Base-by-base conservation (phyloP, 2,888 invertebrate species). In the Oasisia sp. region DNA sequence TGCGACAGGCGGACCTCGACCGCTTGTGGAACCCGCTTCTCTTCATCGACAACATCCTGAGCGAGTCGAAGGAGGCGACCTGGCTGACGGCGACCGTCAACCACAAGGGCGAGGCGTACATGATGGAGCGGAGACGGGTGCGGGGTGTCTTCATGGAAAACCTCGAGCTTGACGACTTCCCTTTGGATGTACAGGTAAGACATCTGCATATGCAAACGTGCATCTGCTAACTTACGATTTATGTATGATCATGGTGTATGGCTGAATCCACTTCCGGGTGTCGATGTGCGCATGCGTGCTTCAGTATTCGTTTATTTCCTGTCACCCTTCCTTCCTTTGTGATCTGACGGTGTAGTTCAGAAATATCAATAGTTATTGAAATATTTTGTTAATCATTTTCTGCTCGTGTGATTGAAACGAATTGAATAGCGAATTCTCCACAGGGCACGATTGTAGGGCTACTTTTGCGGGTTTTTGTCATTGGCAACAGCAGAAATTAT, bases 131-230 rank as follows among this genome's bases (percentile, higher is more conserved):
- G 92, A 91, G 94, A 38, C 91, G 94, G 32, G 93, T 94, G 9
- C 89, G 94, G 19, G 94, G 94, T 32, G 93, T 94, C 74, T 94
- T 94, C 93, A 93, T 94, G 93, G 94, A 94, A 91, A 94, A 95
- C 93, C 93, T 94, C 19, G 94, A 94, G 93, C 93, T 96, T 12
- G 94, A 95, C 92, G 95, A 96, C 92, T 96, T 96, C 94, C 96
- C 96, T 89, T 95, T 96, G 93, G 96, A 96, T 94, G 95, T 96
- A 14, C 96, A 96, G 95, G 96, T 90, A 90, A 44, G 1, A n/a
- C 32, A 27, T 5, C 90, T 38, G 38, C 89, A 19, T 38, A 32
- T 89, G 38, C 11, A 32, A 19, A 19, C 89, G 89, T 50, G 9
- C 50, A 74, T 74, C 74, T 74, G 27, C 74, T 74, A 3, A 74